phyloP scores from a whole-genome alignment of 2,113 vertebrate genomes.

The Pelmatolapia mariae region DNA sequence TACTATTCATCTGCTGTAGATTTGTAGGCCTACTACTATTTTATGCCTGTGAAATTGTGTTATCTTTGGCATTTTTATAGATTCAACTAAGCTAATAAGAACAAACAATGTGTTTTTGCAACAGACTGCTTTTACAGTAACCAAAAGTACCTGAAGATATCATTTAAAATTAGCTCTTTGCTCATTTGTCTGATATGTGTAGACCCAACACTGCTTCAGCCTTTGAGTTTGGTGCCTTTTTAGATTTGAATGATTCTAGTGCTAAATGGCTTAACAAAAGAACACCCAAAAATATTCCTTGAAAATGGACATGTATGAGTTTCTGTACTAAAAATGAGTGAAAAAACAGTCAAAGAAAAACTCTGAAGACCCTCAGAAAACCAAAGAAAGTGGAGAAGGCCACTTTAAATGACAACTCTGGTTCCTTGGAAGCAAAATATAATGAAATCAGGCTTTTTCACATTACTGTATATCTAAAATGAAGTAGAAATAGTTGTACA shows the following conservation, averaged over 20 bases:
- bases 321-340: not conserved
- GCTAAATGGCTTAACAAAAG: not conserved
- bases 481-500: fast-evolving
- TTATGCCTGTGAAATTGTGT: not conserved
- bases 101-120: not conserved
- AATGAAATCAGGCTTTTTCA: not conserved
- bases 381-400: not conserved
- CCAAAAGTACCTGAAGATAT: not conserved
- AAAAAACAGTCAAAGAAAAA: not conserved
- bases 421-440: not conserved
- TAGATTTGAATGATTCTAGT: not conserved
- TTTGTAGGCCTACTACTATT: not conserved
- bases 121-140: not conserved
- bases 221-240: not conserved
- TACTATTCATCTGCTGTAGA: not conserved
- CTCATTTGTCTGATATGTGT: not conserved
- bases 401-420: not conserved
- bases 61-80: not conserved
- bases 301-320: not conserved
- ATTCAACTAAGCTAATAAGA: fast-evolving
- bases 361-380: not conserved
- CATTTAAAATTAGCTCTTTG: not conserved
- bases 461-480: not conserved
- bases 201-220: not conserved
- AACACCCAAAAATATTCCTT: not conserved